These are phyloP conservation scores for Melitaea cinxia DNA, from an alignment of 1,140 invertebrate species.

Conservation along the genomic window DNA sequence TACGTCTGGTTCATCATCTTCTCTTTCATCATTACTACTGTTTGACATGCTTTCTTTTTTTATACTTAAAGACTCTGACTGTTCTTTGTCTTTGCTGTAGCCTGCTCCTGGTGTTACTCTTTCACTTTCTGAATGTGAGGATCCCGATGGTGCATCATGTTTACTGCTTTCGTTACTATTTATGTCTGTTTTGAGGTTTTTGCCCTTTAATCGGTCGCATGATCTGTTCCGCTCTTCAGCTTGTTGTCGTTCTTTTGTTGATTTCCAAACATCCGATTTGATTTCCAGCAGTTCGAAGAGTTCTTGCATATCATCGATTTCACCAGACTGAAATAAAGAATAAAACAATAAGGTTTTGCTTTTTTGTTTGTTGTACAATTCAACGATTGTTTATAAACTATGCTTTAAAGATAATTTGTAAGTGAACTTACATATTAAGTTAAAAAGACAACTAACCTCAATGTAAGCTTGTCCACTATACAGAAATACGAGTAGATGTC, in stretches of 20 bases:
- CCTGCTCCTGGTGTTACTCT: slow-evolving; percentile 72
- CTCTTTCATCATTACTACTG: slow-evolving; percentile 81
- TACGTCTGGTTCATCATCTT: slow-evolving; percentile 81
- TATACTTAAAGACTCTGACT: slow-evolving; percentile 71
- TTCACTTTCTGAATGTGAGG: slow-evolving; percentile 79
- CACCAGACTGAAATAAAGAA: slow-evolving; percentile 85
- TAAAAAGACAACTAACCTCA: slow-evolving; percentile 83
- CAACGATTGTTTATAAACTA: too few relatives aligned
- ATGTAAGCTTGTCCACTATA: slow-evolving; percentile 92
- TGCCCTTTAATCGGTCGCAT: slow-evolving; percentile 81
- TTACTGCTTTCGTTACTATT: slow-evolving; percentile 85
- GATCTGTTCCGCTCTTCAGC: slow-evolving; percentile 79
- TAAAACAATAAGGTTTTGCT: not conserved
- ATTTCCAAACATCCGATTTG: slow-evolving; percentile 89
- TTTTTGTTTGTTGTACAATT: too few relatives aligned
- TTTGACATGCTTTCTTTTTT: slow-evolving; percentile 81
- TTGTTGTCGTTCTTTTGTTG: slow-evolving; percentile 81
- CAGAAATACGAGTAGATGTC: slow-evolving; percentile 90
- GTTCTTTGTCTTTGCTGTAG: slow-evolving; percentile 73
- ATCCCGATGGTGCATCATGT: slow-evolving; percentile 76
- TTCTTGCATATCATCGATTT: slow-evolving; percentile 90
- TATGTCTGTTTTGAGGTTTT: slow-evolving; percentile 83
- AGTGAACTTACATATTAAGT: too few relatives aligned
- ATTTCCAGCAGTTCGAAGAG: slow-evolving; percentile 91
- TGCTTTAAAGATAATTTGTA: not conserved